Base-by-base conservation (phyloP, 37 sponge, comb jelly and placozoan species). In the Ianthella basta region DNA sequence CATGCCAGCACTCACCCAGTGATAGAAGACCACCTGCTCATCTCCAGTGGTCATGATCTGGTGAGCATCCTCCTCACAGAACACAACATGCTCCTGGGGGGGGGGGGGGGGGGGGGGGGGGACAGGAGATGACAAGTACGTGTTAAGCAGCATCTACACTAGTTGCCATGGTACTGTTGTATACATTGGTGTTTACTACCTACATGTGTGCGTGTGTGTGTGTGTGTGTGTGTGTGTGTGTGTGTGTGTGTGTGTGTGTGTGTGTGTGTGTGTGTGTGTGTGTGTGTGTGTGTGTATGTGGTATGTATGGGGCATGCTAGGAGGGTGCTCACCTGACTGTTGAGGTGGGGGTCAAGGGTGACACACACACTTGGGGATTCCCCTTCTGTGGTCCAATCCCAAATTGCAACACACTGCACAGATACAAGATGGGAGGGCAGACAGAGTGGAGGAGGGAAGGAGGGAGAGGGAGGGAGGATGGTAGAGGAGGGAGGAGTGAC, bases 341-440 rank as follows among this genome's bases (percentile, higher is more conserved):
- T 80, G 55, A 54, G 61, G 68, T 91, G 84, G 0, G 82, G 72
- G 63, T 60, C 79, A 4, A 93, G 81, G 27, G 65, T 41, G 36
- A 75, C 39, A 8, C 60, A 79, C 59, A 86, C 86, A 34, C 95
- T 50, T 27, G 96, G 94, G 0, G 21, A 63, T 30, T 95, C 91
- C 37, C 82, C 84, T 44, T 88, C 92, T 15, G 85, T 21, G 19
- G 94, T 95, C 98, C 98, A 97, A 23, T 95, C 92, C 96, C 96
- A 97, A 56, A 97, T 78, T 70, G 86, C 88, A 40, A 95, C 72
- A 21, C 65, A 80, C 93, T 93, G 54, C 61, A 54, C 39, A 44
- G 1, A 74, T 6, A 74, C 6, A 44, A 15, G 60, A 18, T 54
- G 19, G 33, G 36, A 80, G 32, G 21, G 32, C 10, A 4, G 36